Conservation (phyloP, 2,797 vertebrate genomes). For the Sebastes umbrosus region DNA sequence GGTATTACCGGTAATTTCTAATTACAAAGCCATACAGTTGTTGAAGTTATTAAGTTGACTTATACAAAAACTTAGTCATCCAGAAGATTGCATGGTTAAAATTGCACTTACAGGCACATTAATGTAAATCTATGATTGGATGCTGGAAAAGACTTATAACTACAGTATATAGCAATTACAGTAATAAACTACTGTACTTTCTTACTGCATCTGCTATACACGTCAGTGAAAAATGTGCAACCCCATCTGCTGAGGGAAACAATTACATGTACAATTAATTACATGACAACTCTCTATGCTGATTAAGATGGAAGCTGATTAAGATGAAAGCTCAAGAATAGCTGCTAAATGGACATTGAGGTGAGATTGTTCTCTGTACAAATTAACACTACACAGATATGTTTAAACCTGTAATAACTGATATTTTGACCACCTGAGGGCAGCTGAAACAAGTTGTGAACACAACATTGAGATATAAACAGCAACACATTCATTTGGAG, state of each 20-base stretch:
- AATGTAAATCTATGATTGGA: background rate
- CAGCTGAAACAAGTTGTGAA: background rate
- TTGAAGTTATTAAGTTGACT: background rate
- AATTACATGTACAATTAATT: background rate
- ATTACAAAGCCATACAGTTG: slow-evolving; percentile 1
- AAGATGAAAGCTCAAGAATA: background rate
- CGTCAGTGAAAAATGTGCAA: background rate
- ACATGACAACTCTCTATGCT: background rate
- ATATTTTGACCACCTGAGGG: background rate
- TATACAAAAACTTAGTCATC: background rate
- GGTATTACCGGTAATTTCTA: slow-evolving; percentile 19
- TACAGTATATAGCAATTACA: background rate
- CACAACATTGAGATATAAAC: background rate
- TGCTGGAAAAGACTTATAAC: background rate
- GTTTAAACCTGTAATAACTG: background rate
- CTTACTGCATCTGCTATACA: background rate
- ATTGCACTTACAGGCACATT: background rate
- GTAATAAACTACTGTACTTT: background rate
- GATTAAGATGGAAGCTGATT: background rate
- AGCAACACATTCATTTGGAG: background rate
- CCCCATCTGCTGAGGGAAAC: background rate
- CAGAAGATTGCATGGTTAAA: background rate
- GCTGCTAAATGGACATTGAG: background rate
- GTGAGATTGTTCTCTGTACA: background rate
- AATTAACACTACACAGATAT: background rate